Percentiles rank a stretch among this genome's conserved stretches.
These are phyloP conservation scores for Eupsittula cactorum DNA, from an alignment of 2,113 vertebrate genomes.

Conservation along the genomic window DNA sequence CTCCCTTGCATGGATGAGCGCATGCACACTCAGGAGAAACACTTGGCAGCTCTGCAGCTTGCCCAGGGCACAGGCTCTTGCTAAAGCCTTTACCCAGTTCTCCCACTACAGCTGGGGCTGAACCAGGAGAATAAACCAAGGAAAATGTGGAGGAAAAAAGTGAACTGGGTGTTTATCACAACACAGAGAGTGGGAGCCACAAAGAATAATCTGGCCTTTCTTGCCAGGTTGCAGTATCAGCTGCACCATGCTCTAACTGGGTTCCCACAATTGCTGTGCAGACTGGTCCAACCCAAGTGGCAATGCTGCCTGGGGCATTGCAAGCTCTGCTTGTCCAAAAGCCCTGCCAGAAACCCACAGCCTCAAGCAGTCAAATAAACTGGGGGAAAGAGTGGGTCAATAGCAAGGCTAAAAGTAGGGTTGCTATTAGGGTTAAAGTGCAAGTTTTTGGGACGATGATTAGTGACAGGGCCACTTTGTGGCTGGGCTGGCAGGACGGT, in stretches of 20 bases:
- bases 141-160: not conserved
- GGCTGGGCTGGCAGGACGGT: not conserved
- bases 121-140: not conserved
- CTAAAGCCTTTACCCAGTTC: not conserved
- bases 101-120: not conserved
- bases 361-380: not conserved
- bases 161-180: not conserved
- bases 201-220: not conserved
- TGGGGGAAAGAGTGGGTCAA: not conserved
- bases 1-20: not conserved
- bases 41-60: not conserved
- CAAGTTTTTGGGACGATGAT: not conserved
- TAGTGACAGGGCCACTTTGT: not conserved
- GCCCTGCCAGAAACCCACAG: not conserved
- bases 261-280: accelerated
- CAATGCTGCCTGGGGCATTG: not conserved
- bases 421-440: not conserved
- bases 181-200: not conserved
- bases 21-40: not conserved
- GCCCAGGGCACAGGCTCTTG: not conserved
- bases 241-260: not conserved
- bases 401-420: not conserved
- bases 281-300: not conserved
- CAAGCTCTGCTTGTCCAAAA: not conserved
- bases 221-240: accelerated